Conservation (phyloP, 2,797 vertebrate species). For the Valencia hispanica region DNA sequence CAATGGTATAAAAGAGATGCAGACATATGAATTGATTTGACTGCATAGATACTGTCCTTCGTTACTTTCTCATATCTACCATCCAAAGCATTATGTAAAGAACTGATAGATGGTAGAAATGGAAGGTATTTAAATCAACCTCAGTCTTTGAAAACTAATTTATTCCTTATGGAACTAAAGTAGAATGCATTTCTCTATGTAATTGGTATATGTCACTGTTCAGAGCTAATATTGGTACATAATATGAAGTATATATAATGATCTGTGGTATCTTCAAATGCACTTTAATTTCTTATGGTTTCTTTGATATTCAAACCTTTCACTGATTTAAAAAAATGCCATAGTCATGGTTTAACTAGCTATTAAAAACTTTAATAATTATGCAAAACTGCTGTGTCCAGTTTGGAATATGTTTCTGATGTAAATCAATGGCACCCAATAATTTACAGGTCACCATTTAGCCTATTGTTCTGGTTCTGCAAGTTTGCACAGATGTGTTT, state of each 20-base stretch:
- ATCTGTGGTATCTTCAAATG: neutral
- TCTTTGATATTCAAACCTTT: neutral
- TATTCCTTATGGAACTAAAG: no score
- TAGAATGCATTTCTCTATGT: no score
- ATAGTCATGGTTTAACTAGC: neutral
- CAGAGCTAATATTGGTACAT: neutral
- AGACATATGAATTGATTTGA: no score
- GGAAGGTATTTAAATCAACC: no score
- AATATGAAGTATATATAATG: neutral
- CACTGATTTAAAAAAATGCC: neutral
- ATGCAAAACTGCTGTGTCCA: neutral
- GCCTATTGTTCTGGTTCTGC: neutral
- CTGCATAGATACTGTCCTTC: no score
- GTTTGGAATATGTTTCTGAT: neutral
- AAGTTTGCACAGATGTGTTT: slow-evolving; percentile 12
- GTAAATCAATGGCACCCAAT: neutral
- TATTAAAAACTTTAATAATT: neutral
- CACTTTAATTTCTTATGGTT: neutral
- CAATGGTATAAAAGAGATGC: no score
- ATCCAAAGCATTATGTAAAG: no score
- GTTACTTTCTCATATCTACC: no score
- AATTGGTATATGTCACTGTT: no score
- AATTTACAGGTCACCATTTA: neutral
- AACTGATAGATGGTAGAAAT: no score
- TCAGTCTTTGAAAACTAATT: no score